Percentiles rank a stretch among this genome's conserved stretches.
phyloP scores from a whole-genome alignment of 2,888 invertebrate species.

The Leucania comma region DNA sequence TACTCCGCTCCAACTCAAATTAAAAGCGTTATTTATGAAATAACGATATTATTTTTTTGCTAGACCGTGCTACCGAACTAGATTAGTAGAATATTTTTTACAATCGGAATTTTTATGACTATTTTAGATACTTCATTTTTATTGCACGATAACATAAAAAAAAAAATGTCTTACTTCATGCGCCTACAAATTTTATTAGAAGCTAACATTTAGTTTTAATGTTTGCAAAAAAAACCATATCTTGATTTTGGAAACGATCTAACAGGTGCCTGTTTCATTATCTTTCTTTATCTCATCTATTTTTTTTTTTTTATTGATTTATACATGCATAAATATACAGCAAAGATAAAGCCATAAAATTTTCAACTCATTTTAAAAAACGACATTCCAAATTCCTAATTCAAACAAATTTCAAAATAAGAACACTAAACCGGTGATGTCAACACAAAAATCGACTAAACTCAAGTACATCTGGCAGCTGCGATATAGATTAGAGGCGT shows the following conservation, averaged over 20 bases:
- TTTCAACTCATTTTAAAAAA: neutral
- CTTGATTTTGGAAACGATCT: constrained; percentile 42
- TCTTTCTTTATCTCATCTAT: constrained; percentile 6
- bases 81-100: constrained; percentile 32
- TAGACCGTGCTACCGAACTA: constrained; percentile 22
- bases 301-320: neutral
- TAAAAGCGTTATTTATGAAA: constrained; percentile 60
- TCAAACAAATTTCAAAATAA: constrained; percentile 1
- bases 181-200: constrained; percentile 44
- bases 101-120: constrained; percentile 49
- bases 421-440: constrained; percentile 35
- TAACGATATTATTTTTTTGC: constrained; percentile 57
- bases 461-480: constrained; percentile 66
- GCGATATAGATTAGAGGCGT: constrained; percentile 86
- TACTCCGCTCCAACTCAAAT: constrained; percentile 67
- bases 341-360: constrained; percentile 1
- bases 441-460: constrained; percentile 56
- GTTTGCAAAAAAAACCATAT: constrained; percentile 39
- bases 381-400: neutral
- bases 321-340: neutral
- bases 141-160: constrained; percentile 34
- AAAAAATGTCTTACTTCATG: constrained; percentile 12
- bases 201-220: constrained; percentile 29
- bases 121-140: constrained; percentile 53
- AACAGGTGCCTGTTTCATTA: constrained; percentile 44